phyloP scores from a whole-genome alignment of 2,797 vertebrate species.

The Okamejei kenojei region DNA sequence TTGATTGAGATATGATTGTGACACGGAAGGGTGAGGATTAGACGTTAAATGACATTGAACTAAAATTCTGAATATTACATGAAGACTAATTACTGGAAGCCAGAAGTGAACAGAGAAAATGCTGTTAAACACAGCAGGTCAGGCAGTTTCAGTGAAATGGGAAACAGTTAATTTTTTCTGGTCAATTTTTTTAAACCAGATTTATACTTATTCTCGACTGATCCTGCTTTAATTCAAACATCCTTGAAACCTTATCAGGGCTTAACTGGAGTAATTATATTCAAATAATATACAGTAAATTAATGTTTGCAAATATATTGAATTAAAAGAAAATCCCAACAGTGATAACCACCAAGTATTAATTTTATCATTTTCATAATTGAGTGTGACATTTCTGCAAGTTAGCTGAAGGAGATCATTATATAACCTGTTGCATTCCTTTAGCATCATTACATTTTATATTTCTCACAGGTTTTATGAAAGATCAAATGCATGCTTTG shows the following conservation, averaged over 20 bases:
- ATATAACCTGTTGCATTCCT: constrained; percentile 16
- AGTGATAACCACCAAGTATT: constrained; percentile 29
- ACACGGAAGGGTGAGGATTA: neutral
- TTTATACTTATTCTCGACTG: neutral
- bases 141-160: neutral
- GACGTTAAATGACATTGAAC: neutral
- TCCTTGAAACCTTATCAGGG: constrained; percentile 16
- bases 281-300: constrained; percentile 25
- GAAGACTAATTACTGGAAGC: neutral
- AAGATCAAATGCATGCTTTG: constrained; percentile 36
- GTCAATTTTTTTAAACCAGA: neutral
- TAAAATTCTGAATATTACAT: neutral
- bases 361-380: constrained; percentile 34
- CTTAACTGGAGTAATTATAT: constrained; percentile 19
- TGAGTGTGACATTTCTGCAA: constrained; percentile 28
- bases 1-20: neutral
- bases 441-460: constrained; percentile 32
- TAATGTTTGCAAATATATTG: constrained; percentile 27
- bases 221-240: neutral
- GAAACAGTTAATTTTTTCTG: neutral
- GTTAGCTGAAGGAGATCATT: constrained; percentile 26
- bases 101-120: neutral
- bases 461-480: constrained; percentile 33
- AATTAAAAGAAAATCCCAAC: constrained; percentile 26
- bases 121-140: neutral